phyloP scores from a whole-genome alignment of 2,888 invertebrate species.

The Corythucha ciliata region DNA sequence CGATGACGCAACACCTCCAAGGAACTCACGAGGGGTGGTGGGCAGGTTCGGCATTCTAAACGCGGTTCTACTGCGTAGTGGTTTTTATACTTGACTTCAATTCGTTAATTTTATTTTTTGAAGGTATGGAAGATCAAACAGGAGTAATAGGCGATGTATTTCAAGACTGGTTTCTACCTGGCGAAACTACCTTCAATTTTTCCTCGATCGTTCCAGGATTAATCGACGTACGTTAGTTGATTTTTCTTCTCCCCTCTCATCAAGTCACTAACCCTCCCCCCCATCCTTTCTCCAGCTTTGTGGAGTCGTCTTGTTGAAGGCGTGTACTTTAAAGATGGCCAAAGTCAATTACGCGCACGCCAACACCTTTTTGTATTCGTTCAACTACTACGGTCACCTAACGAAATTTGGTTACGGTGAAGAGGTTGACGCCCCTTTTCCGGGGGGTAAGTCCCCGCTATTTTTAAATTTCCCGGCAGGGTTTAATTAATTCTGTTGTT shows the following conservation, averaged over 20 bases:
- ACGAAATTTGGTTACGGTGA: conserved; percentile 41
- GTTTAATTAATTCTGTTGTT: not conserved
- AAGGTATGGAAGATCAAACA: conserved; percentile 43
- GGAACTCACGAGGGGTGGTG: too few species aligned
- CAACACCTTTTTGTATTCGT: conserved; percentile 45
- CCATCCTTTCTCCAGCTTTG: conserved; percentile 41
- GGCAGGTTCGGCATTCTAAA: too few species aligned
- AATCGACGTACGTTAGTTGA: conserved; percentile 43
- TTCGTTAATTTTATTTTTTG: conserved; percentile 16
- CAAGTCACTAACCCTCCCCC: not conserved
- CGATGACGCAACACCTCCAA: too few species aligned
- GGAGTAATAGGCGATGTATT: conserved; percentile 43
- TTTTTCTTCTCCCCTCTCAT: not conserved
- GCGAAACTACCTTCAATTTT: conserved; percentile 42
- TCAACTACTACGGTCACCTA: conserved; percentile 44
- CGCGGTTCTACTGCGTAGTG: not conserved
- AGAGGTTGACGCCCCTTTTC: conserved; percentile 42
- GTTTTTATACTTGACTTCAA: not conserved
- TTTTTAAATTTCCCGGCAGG: not conserved
- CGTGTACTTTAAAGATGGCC: conserved; percentile 42
- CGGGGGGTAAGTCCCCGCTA: conserved; percentile 39
- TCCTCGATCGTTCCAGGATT: conserved; percentile 43
- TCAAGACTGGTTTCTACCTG: conserved; percentile 42
- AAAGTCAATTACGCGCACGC: conserved; percentile 40
- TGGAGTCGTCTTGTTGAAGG: conserved; percentile 44